Base-by-base conservation (phyloP, 2,888 invertebrate species). In the Crioceris asparagi region DNA sequence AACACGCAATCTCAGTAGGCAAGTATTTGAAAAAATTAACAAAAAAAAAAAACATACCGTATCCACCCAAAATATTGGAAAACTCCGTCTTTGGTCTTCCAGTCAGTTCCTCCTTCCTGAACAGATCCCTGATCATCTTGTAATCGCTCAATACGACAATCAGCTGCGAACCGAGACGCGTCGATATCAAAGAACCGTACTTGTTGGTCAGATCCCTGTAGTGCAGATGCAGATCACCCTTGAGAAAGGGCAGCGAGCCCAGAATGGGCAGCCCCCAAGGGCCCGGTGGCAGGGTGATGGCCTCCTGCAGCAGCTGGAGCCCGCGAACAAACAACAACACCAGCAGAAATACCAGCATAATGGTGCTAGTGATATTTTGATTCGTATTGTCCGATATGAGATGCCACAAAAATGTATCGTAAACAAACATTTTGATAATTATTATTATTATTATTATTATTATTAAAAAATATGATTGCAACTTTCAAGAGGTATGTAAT, bases 101-200 rank as follows among this genome's bases (percentile, higher is more conserved):
- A 48, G 86, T 85, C 65, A 91, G 88, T 56, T 85, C 87, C 56
- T 87, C 87, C 35, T 79, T 77, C 11, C 84, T 73, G 63, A 91
- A 90, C 17, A 86, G 81, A 60, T 88, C 85, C 44, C 88, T 72
- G 55, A 92, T 88, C 58, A 82, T 72, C 59, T 79, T 78, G 65
- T 87, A 82, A 68, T 91, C 90, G 67, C 83, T 83, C 52, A 92
- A 71, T 38, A 92, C 86, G 35, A 92, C 81, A 7, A 85, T 79
- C 42, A 87, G 69, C 58, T 90, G 84, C 49, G 77, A 80, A 38
- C 91, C 91, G 33, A 91, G 72, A 27, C 79, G 70, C 6, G 86
- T 76, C 38, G 84, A 84, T 67, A 88, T 87, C 44, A 91, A 70
- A 6, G 79, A 70, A 6, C 91, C 91, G 62, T 87, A 90, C 54